phyloP scores from a whole-genome alignment of 92 coral and sea anemone genomes.

The Siderastrea siderea region DNA sequence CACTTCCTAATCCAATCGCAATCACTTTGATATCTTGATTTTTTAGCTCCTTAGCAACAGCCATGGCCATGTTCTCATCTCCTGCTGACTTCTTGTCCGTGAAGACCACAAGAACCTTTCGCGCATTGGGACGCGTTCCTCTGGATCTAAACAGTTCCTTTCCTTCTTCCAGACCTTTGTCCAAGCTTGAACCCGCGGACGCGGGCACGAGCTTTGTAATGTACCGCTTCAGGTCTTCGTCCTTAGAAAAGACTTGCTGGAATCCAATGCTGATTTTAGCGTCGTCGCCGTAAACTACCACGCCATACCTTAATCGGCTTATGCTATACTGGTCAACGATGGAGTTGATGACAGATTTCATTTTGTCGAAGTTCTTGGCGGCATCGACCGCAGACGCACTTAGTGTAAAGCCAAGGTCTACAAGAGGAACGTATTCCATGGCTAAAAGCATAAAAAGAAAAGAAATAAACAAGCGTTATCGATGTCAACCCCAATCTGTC shows the following conservation, averaged over 20 bases:
- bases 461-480: background rate
- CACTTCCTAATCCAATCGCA: constrained; percentile 75
- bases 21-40: constrained; percentile 56
- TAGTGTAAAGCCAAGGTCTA: constrained; percentile 78
- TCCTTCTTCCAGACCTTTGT: constrained; percentile 72
- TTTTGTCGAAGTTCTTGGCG: constrained; percentile 53
- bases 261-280: constrained; percentile 56
- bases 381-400: constrained; percentile 76
- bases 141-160: constrained; percentile 63
- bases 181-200: constrained; percentile 70
- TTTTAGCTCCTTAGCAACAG: constrained; percentile 38
- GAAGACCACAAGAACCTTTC: constrained; percentile 80
- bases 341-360: constrained; percentile 80
- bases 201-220: constrained; percentile 46
- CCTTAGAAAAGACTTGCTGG: constrained; percentile 48
- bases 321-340: constrained; percentile 73
- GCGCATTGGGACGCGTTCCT: constrained; percentile 75
- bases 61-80: constrained; percentile 1
- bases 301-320: constrained; percentile 65
- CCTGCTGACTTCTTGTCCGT: constrained; percentile 69
- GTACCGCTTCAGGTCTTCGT: constrained; percentile 51
- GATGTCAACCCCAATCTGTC: background rate
- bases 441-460: constrained; percentile 1
- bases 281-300: constrained; percentile 68
- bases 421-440: constrained; percentile 58